These are phyloP conservation scores for Galaxias olidus DNA, from an alignment of 2,797 vertebrate species.

Conservation along the genomic window DNA sequence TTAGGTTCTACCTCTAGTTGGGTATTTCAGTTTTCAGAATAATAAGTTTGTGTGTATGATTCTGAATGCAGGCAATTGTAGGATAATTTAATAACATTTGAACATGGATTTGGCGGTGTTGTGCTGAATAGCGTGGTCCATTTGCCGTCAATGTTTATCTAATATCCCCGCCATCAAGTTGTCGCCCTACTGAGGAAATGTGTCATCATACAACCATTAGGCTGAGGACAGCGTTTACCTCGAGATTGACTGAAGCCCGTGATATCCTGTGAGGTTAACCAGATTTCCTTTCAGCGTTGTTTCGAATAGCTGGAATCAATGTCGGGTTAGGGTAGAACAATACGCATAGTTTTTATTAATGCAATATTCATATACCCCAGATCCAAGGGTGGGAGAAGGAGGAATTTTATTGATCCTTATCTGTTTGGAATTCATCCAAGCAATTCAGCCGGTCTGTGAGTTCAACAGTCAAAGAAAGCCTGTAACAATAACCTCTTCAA, in stretches of 20 bases:
- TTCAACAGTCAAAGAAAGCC: constrained; percentile 20
- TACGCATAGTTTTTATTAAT: constrained; percentile 60
- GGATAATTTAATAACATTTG: no score
- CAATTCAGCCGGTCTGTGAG: constrained; percentile 29
- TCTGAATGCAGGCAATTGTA: no score
- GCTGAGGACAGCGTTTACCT: constrained; percentile 47
- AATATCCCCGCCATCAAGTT: constrained; percentile 46
- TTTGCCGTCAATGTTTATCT: constrained; percentile 43
- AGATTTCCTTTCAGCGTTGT: constrained; percentile 60
- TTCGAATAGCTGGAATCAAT: constrained; percentile 72
- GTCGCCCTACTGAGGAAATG: constrained; percentile 55
- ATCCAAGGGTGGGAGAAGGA: constrained; percentile 42
- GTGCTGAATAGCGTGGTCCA: not conserved
- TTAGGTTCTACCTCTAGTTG: no score
- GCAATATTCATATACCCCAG: constrained; percentile 58
- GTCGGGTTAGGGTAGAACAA: constrained; percentile 33
- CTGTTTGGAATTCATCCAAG: constrained; percentile 36
- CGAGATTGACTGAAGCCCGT: constrained; percentile 64
- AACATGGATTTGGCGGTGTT: no score
- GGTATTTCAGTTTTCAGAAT: no score
- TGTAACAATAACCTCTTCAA: constrained; percentile 37
- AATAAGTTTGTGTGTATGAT: no score
- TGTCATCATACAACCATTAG: constrained; percentile 34
- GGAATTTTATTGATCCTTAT: constrained; percentile 59
- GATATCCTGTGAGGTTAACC: constrained; percentile 68